Evolutionary conservation across 2,113 vertebrate species (phyloP).

Genomic region (Morone saxatilis): DNA sequence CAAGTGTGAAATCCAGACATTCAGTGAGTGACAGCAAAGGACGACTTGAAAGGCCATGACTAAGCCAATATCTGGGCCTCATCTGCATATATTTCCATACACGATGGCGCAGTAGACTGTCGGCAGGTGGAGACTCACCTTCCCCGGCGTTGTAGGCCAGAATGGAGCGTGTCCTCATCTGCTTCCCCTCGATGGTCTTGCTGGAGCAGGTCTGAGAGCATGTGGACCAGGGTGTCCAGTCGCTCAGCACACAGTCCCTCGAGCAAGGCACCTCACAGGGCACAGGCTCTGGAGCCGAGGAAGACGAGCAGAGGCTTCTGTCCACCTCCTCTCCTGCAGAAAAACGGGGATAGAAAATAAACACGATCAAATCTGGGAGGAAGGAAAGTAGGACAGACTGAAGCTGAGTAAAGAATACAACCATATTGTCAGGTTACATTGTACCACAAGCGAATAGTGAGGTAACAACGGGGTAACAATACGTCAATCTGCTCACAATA

Average conservation of each 20-base stretch:
- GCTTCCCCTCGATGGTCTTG: slow-evolving; percentile 95
- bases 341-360: slow-evolving; percentile 39
- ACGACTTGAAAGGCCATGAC: slow-evolving; percentile 69
- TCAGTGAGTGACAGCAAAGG: slow-evolving; percentile 70
- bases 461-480: no score
- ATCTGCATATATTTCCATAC: slow-evolving; percentile 59
- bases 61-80: slow-evolving; percentile 48
- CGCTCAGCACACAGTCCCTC: slow-evolving; percentile 93
- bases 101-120: not conserved
- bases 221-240: slow-evolving; percentile 94
- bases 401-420: not conserved
- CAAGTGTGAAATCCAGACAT: slow-evolving; percentile 72
- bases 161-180: slow-evolving; percentile 92
- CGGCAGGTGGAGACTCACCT: slow-evolving; percentile 84
- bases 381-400: not conserved
- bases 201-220: slow-evolving; percentile 99
- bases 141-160: slow-evolving; percentile 93
- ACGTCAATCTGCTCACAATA: not conserved
- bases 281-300: slow-evolving; percentile 87
- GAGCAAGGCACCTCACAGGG: slow-evolving; percentile 92
- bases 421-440: no score
- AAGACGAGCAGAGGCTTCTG: slow-evolving; percentile 88
- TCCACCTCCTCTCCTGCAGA: slow-evolving; percentile 89
- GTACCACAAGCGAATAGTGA: no score
- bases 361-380: not conserved